Conservation (phyloP, 2,797 vertebrate genomes). For the Neomorphus geoffroyi region DNA sequence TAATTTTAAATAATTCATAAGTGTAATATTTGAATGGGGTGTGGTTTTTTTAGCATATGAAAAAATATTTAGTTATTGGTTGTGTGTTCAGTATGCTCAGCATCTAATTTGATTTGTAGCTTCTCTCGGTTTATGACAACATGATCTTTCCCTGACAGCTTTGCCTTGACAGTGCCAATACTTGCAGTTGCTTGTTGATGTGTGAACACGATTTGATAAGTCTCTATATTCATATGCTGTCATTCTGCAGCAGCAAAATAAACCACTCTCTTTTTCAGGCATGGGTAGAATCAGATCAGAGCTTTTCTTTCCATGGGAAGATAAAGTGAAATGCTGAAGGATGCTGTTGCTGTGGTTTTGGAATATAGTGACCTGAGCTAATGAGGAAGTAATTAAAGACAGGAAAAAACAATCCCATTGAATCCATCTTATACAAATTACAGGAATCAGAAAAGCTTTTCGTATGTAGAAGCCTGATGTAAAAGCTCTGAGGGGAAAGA, state of each 20-base stretch:
- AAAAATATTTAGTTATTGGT: neutral
- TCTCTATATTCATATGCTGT: neutral
- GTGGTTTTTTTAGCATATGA: neutral
- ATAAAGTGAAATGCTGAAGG: constrained; percentile 21
- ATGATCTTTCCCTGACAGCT: neutral
- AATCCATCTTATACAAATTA: constrained; percentile 29
- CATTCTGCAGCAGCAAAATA: constrained; percentile 7
- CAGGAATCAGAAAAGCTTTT: constrained; percentile 36
- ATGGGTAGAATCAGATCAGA: constrained; percentile 26
- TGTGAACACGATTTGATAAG: constrained; percentile 33
- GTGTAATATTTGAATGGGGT: neutral
- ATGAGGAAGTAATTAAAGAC: constrained; percentile 65
- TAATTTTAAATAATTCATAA: neutral
- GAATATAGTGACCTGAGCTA: constrained; percentile 26
- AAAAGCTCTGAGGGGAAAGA: neutral
- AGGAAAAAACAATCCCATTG: constrained; percentile 48
- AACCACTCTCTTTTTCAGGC: constrained; percentile 32
- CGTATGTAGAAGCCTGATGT: neutral
- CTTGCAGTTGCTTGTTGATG: neutral
- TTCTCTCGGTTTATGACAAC: neutral
- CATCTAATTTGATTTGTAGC: neutral
- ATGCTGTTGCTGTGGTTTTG: neutral
- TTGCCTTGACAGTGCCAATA: neutral
- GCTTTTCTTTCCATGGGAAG: constrained; percentile 20
- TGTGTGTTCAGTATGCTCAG: neutral